These are phyloP conservation scores for Squalus acanthias DNA, from an alignment of 2,797 vertebrate genomes.

Conservation along the genomic window DNA sequence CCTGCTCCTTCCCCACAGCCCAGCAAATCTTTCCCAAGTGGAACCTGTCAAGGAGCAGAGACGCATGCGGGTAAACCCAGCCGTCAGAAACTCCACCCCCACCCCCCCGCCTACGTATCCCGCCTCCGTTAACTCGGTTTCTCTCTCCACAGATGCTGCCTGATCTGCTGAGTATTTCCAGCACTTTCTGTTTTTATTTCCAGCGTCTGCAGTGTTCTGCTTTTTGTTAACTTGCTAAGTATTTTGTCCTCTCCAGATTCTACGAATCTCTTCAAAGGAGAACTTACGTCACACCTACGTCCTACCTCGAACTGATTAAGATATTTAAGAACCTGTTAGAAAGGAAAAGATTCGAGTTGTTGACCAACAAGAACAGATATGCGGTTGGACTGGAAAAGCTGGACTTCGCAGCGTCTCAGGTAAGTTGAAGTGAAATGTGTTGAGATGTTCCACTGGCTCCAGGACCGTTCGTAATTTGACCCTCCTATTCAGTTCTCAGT, in stretches of 20 bases:
- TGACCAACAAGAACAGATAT: constrained; percentile 50
- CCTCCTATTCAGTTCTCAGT: not conserved
- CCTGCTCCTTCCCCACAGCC: not conserved
- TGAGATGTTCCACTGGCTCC: not conserved
- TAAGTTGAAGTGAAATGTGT: constrained; percentile 30
- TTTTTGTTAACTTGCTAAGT: not conserved
- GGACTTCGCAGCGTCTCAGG: constrained; percentile 47
- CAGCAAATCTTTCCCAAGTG: too few species aligned
- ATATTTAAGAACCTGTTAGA: constrained; percentile 50
- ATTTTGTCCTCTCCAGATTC: constrained; percentile 38
- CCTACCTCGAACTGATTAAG: constrained; percentile 54
- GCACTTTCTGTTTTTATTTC: not conserved
- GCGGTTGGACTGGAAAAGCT: constrained; percentile 46
- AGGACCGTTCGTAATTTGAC: not conserved
- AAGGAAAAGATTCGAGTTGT: constrained; percentile 44
- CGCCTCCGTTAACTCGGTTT: too few species aligned
- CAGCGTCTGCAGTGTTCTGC: not conserved
- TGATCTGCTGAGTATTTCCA: not conserved
- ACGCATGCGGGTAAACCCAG: too few species aligned
- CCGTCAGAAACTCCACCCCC: too few species aligned
- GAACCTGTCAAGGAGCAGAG: too few species aligned
- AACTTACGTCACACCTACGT: constrained; percentile 43
- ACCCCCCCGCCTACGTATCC: too few species aligned
- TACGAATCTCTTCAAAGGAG: constrained; percentile 51
- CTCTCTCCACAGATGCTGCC: not conserved